Percentiles rank a stretch among this genome's conserved stretches.
Evolutionary conservation across 1,140 invertebrate species (phyloP).

Genomic region (Rhizoglyphus robini): DNA sequence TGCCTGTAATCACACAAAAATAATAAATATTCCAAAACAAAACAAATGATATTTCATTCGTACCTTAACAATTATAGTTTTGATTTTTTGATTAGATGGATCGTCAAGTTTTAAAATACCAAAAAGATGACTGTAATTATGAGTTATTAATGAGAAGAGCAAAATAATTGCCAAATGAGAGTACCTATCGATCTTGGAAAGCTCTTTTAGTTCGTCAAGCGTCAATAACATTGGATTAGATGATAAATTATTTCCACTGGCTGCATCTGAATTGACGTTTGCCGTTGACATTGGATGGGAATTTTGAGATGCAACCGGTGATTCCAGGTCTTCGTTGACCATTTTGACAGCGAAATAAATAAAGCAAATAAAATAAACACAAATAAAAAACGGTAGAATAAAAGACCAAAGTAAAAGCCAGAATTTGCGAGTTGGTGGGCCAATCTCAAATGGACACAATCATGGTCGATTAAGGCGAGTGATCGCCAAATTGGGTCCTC

Average conservation of each 20-base stretch:
- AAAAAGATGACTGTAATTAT: neutral
- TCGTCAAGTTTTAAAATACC: constrained; percentile 13
- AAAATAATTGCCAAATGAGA: neutral
- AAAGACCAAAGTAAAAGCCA: too few relatives aligned
- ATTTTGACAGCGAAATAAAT: too few relatives aligned
- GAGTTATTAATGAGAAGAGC: neutral
- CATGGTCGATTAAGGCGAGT: too few relatives aligned
- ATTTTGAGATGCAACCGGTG: too few relatives aligned
- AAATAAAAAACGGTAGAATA: too few relatives aligned
- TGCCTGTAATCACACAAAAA: constrained; percentile 3
- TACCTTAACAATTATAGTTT: neutral
- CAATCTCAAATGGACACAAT: too few relatives aligned
- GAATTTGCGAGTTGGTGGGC: too few relatives aligned
- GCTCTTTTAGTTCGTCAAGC: neutral
- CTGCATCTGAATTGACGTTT: neutral
- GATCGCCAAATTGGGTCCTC: too few relatives aligned
- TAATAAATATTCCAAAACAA: neutral
- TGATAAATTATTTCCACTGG: neutral
- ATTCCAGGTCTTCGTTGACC: too few relatives aligned
- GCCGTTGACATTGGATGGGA: neutral
- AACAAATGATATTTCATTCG: neutral
- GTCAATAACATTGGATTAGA: constrained; percentile 4
- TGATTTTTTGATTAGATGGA: neutral
- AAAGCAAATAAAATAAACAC: too few relatives aligned
- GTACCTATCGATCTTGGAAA: constrained; percentile 8